Evolutionary conservation across 2,888 invertebrate genomes (phyloP).

Genomic region (Stramonita haemastoma): DNA sequence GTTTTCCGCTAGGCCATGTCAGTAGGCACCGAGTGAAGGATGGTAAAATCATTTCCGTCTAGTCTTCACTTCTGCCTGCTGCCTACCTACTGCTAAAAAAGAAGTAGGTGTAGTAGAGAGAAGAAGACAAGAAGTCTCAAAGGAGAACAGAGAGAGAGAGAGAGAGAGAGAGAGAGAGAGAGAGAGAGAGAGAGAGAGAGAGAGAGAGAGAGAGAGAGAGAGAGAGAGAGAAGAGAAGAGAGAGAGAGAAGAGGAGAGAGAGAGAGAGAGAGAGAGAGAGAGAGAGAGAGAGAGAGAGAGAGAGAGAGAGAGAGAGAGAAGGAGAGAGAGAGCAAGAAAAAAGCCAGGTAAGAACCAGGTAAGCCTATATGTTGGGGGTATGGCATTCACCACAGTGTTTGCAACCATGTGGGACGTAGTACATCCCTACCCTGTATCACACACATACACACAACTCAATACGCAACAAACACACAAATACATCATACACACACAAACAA

Average conservation of each 20-base stretch:
- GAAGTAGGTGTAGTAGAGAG: neutral
- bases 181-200: neutral
- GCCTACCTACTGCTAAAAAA: too few relatives aligned
- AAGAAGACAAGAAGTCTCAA: neutral
- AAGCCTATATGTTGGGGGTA: too few relatives aligned
- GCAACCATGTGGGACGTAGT: too few relatives aligned
- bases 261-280: neutral
- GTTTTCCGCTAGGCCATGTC: too few relatives aligned
- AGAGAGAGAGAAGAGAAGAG: neutral
- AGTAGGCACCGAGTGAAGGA: too few relatives aligned
- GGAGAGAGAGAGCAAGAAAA: neutral
- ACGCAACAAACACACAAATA: neutral
- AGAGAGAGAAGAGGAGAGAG: neutral
- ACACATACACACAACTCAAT: neutral
- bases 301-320: neutral
- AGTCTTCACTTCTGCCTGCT: too few relatives aligned
- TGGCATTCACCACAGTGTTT: too few relatives aligned
- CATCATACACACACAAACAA: neutral
- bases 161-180: neutral
- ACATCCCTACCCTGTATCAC: neutral
- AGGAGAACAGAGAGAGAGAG: neutral
- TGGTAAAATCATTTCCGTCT: too few relatives aligned
- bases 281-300: neutral
- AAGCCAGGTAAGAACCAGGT: too few relatives aligned
- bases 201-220: constrained; percentile 1